Evolutionary conservation across 2,113 vertebrate species (phyloP).

Genomic region (Mionectes macconnelli): DNA sequence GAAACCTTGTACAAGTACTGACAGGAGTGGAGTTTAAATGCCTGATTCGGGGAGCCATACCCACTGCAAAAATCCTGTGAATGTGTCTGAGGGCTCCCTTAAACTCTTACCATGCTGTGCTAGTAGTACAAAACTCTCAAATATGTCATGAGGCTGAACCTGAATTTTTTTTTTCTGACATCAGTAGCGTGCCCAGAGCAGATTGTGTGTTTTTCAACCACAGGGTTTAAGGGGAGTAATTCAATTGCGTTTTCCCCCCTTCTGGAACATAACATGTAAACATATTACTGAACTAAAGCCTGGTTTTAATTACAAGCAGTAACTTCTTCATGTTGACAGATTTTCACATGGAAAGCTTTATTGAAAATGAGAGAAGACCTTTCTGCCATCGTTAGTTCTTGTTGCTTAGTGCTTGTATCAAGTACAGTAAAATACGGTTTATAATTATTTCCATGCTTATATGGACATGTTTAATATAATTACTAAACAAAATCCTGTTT

Average conservation of each 20-base stretch:
- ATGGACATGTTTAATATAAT: constrained; percentile 63
- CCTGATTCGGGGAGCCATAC: constrained; percentile 31
- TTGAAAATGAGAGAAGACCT: constrained; percentile 59
- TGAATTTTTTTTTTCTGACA: neutral
- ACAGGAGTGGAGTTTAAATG: constrained; percentile 49
- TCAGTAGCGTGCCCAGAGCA: neutral
- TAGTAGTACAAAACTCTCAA: neutral
- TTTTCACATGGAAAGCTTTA: constrained; percentile 65
- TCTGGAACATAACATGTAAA: constrained; percentile 59
- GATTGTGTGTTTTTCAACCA: neutral
- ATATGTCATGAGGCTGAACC: neutral
- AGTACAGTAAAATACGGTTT: constrained; percentile 57
- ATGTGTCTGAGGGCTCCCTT: neutral
- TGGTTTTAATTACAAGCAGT: constrained; percentile 59
- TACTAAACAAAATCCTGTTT: constrained; percentile 71
- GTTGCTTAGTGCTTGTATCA: constrained; percentile 64
- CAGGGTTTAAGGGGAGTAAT: constrained; percentile 18
- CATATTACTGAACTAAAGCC: constrained; percentile 37
- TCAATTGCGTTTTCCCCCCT: constrained; percentile 30
- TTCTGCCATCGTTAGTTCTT: constrained; percentile 59
- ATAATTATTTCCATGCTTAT: constrained; percentile 67
- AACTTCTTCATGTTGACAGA: constrained; percentile 64
- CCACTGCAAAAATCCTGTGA: neutral
- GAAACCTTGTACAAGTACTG: constrained; percentile 67
- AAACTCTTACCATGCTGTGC: neutral